Percentiles rank a stretch among this genome's conserved stretches.
Conservation (phyloP, 1,140 invertebrate genomes). For the Pentalonia nigronervosa region DNA sequence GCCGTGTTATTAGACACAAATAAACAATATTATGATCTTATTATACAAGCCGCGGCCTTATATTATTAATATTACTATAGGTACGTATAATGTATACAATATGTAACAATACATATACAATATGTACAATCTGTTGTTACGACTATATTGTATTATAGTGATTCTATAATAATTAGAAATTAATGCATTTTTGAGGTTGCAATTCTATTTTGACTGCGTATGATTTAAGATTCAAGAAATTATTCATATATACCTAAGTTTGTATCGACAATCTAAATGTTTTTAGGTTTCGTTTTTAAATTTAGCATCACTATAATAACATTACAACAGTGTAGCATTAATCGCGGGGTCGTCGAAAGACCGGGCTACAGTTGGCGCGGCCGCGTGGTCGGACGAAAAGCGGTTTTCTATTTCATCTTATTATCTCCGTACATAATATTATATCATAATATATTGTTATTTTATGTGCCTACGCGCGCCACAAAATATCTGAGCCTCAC, state of each 20-base stretch:
- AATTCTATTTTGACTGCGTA: neutral
- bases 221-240: neutral
- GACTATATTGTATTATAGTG: neutral
- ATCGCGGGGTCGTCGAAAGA: neutral
- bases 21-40: neutral
- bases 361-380: neutral
- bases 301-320: neutral
- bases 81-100: no score
- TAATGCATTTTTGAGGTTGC: neutral
- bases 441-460: neutral
- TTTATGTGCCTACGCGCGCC: neutral
- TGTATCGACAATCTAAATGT: neutral
- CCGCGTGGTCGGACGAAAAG: neutral
- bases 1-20: neutral
- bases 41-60: neutral
- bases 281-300: neutral
- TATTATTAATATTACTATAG: neutral
- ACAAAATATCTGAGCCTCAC: neutral
- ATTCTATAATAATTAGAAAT: neutral
- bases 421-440: neutral
- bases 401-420: conserved; percentile 4
- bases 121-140: no score
- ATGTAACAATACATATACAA: no score
- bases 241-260: no score
- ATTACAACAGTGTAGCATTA: neutral